Conservation (phyloP, 2,113 vertebrate genomes). For the Pseudorasbora parva region DNA sequence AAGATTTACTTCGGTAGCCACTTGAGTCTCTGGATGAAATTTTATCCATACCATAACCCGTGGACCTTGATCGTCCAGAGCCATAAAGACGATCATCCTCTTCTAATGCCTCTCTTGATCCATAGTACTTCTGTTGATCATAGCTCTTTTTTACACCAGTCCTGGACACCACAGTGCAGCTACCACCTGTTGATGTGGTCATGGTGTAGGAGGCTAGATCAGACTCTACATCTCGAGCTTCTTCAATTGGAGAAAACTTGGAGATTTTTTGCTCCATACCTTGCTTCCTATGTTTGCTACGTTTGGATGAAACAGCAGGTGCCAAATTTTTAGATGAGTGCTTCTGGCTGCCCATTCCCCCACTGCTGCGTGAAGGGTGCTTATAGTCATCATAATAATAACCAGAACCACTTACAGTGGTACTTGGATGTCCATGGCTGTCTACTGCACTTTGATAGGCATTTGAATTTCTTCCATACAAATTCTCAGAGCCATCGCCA, state of each 20-base stretch:
- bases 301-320: conserved; percentile 91
- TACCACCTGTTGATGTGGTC: conserved; percentile 81
- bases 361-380: conserved; percentile 78
- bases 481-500: conserved; percentile 83
- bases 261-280: conserved; percentile 98
- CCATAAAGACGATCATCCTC: conserved; percentile 89
- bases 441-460: conserved; percentile 78
- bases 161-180: conserved; percentile 86
- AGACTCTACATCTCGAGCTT: conserved; percentile 95
- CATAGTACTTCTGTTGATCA: conserved; percentile 94
- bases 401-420: conserved; percentile 74
- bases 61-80: conserved; percentile 84
- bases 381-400: conserved; percentile 91
- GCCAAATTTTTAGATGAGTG: conserved; percentile 90
- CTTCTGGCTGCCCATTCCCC: conserved; percentile 80
- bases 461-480: conserved; percentile 81
- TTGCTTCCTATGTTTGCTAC: conserved; percentile 97
- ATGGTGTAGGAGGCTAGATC: conserved; percentile 90
- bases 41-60: conserved; percentile 90
- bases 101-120: conserved; percentile 85
- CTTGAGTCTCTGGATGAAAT: conserved; percentile 83
- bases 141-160: conserved; percentile 93
- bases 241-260: conserved; percentile 98
- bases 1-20: conserved; percentile 88
- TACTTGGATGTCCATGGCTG: conserved; percentile 81